Evolutionary conservation across 2,888 invertebrate species (phyloP).

Genomic region (Julus scanicus): DNA sequence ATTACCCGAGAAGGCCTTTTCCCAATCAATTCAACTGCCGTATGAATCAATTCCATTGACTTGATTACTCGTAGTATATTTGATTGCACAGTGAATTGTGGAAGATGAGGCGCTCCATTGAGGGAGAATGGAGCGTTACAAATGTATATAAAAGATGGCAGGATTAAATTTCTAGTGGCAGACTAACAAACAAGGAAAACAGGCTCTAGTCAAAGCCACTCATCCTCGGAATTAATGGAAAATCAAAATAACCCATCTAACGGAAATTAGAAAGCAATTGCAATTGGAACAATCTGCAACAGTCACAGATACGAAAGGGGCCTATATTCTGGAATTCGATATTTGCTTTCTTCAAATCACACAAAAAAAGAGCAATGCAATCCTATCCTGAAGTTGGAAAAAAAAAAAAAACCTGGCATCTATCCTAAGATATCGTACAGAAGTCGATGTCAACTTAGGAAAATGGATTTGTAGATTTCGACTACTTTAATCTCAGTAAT

Average conservation of each 20-base stretch:
- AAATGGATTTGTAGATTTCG: neutral
- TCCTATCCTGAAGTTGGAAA: neutral
- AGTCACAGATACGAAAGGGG: neutral
- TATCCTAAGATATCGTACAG: neutral
- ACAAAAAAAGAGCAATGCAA: no score
- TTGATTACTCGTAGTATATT: neutral
- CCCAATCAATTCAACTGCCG: neutral
- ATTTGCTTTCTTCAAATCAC: no score
- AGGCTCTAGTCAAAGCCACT: neutral
- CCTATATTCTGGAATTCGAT: no score
- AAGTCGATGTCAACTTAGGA: neutral
- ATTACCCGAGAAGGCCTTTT: conserved; percentile 4
- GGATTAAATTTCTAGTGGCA: neutral
- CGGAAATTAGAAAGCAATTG: neutral
- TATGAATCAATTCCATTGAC: neutral
- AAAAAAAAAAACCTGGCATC: neutral
- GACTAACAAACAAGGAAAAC: neutral
- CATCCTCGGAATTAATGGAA: neutral
- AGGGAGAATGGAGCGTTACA: neutral
- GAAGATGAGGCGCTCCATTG: neutral
- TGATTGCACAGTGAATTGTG: neutral
- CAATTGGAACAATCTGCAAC: neutral
- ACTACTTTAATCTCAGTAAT: neutral
- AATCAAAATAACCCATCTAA: neutral
- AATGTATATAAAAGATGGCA: neutral